Base-by-base conservation (phyloP, 2,113 vertebrate genomes). In the Hydrolagus affinis region DNA sequence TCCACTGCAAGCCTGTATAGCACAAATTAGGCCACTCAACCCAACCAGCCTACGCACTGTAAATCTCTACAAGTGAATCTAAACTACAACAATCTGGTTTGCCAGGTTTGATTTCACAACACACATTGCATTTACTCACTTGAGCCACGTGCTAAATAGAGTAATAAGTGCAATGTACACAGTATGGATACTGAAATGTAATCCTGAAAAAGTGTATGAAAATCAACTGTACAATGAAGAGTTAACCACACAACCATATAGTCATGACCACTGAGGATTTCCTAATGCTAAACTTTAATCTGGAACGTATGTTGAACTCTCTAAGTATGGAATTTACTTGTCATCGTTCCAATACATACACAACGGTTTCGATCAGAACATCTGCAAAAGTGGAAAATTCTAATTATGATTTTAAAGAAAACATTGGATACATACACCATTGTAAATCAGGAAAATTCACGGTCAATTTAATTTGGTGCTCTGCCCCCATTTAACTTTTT, bases 331-430 rank as follows among this genome's bases (percentile, higher is more conserved):
- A 59, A 78, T 78, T 78, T 60, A 62, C 25, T 78, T 62, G 57
- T 56, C n/a, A 25, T 12, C 28, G n/a, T 60, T 78, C 12, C 76
- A 62, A 62, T 25, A 23, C 15, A 78, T n/a, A 62, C 57, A 78
- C 44, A 44, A 44, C 44, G n/a, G 0, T 60, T 60, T 23, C 30
- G 12, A 23, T 8, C 11, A 15, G 19, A 59, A 15, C 59, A 62
- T 78, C 76, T n/a, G 44, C 74, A 28, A 15, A 78, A 78, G n/a
- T 62, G 76, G 76, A 78, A 78, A 78, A 62, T 78, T 78, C 57
- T 25, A 62, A 59, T 78, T 77, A 17, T 60, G 44, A 44, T 57
- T 6, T 77, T 57, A 59, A 11, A 77, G 44, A 77, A 56, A 77
- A 23, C 75, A 8, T 78, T 59, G 57, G 0, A 60, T 23, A 28